Base-by-base conservation (phyloP, 2,113 vertebrate species). In the Telmatochromis brachygnathus region DNA sequence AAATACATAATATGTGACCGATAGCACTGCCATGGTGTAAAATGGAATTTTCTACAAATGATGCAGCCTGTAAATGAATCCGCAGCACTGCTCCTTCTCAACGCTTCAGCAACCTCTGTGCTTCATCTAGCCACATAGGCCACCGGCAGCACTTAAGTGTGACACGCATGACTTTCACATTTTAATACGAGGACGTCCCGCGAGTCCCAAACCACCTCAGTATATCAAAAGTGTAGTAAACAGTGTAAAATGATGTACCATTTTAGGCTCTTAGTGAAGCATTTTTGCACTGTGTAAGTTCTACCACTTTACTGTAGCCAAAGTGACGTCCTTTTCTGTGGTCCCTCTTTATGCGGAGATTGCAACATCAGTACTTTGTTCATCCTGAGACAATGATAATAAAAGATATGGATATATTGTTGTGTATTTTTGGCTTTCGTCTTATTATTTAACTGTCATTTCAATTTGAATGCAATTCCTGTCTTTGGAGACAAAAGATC, bases 201-300 rank as follows among this genome's bases (percentile, higher is more conserved):
- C 54, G 37, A 89, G 87, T 91, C 84, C 91, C 55, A 17, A 17
- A 54, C 86, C 91, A 87, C 56, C 49, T 91, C 88, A 88, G 88
- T 88, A 86, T 89, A 81, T 94, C 90, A 90, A 93, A 89, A 88
- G 90, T 92, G 87, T 92, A 94, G 88, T 89, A 85, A 87, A 84
- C 90, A 88, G 53, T 89, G 89, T 92, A 80, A 88, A 70, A 84
- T 54, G n/a, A 91, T 87, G 86, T 91, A 55, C 54, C 82, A 65
- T 84, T 65, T 60, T 93, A 70, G 65, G 92, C 94, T 93, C 80
- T 91, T 89, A 93, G 90, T 53, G 4, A 86, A 56, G 86, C 90
- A 83, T 93, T 94, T 37, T 94, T 95, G 89, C 94, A 96, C 94
- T 92, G 90, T 94, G 86, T 94, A 90, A 81, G 80, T 90, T 92